Evolutionary conservation across 1,140 invertebrate genomes (phyloP).

Genomic region (Trichonephila clavata): DNA sequence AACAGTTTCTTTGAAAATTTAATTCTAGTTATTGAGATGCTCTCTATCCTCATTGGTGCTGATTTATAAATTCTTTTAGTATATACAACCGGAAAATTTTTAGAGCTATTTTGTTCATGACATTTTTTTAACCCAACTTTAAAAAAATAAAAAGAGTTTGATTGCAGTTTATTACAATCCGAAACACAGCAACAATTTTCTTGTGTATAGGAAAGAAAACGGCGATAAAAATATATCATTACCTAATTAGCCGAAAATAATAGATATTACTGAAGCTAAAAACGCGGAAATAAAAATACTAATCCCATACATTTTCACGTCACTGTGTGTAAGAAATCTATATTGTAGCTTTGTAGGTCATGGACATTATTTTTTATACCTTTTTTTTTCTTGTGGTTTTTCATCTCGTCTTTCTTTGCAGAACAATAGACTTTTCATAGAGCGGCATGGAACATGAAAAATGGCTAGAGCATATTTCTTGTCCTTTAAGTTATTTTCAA

Average conservation of each 20-base stretch:
- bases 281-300: background rate
- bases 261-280: background rate
- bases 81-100: too few relatives aligned
- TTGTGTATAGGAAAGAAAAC: background rate
- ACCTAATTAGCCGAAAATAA: background rate
- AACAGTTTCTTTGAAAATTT: too few relatives aligned
- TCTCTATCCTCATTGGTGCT: too few relatives aligned
- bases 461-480: background rate
- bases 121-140: too few relatives aligned
- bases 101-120: too few relatives aligned
- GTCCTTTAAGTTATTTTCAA: background rate
- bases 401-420: constrained; percentile 4
- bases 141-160: too few relatives aligned
- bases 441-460: background rate
- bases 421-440: constrained; percentile 9
- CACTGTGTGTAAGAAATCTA: background rate
- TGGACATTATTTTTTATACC: background rate
- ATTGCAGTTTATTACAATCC: too few relatives aligned
- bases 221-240: background rate
- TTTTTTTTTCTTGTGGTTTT: background rate
- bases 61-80: too few relatives aligned
- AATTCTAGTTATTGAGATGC: too few relatives aligned
- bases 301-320: background rate
- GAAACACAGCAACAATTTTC: too few relatives aligned
- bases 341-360: constrained; percentile 21